Evolutionary conservation across 2,113 vertebrate genomes (phyloP).

Genomic region (Poeciliopsis prolifica): DNA sequence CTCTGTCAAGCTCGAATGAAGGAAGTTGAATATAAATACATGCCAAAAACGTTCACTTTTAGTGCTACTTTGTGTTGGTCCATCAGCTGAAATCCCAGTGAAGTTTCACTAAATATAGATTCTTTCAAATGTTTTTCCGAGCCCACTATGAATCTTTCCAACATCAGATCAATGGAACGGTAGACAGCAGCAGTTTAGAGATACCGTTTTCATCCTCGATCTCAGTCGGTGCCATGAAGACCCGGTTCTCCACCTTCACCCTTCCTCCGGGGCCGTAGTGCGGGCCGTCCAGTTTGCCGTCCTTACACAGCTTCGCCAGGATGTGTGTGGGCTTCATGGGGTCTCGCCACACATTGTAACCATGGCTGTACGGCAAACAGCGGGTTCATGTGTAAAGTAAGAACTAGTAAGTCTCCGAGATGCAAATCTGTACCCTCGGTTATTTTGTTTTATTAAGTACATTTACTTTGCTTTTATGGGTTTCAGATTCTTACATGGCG

Average conservation of each 20-base stretch:
- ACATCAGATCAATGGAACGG: no score
- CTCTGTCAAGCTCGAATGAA: no score
- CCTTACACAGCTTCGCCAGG: constrained; percentile 93
- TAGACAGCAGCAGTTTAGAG: constrained; percentile 1
- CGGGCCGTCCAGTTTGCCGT: constrained; percentile 91
- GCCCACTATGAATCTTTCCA: no score
- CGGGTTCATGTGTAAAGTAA: background rate
- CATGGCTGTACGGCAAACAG: constrained; percentile 81
- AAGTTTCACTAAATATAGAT: no score
- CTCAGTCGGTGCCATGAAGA: constrained; percentile 91
- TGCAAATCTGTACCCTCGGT: background rate
- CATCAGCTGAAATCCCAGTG: no score
- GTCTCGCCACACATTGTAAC: constrained; percentile 97
- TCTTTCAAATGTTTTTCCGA: no score
- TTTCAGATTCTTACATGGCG: constrained; percentile 80
- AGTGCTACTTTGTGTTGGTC: no score
- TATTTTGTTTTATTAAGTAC: background rate
- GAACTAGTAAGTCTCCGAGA: background rate
- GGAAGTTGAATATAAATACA: no score
- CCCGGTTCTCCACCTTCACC: constrained; percentile 92
- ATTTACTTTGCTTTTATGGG: background rate
- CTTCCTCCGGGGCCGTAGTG: constrained; percentile 92
- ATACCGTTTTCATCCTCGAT: constrained; percentile 97
- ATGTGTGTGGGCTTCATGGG: constrained; percentile 95
- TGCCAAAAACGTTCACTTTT: no score